Evolutionary conservation across 2,888 invertebrate species (phyloP).

Genomic region (Drosophila neoperkinsi): DNA sequence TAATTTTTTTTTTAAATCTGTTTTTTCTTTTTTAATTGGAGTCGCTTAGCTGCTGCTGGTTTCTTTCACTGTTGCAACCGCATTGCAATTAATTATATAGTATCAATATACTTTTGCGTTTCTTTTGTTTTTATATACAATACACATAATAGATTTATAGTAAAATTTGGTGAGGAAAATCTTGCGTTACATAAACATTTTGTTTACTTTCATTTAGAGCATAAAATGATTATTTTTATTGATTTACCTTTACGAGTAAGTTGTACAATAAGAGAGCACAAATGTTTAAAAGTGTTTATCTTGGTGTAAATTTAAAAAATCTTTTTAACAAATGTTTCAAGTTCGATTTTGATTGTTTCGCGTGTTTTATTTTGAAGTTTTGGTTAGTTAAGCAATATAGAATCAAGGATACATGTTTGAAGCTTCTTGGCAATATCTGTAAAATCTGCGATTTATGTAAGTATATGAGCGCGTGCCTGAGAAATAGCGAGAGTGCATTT

Average conservation of each 20-base stretch:
- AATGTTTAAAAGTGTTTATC: constrained; percentile 66
- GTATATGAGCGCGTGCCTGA: constrained; percentile 32
- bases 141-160: constrained; percentile 80
- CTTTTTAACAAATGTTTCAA: constrained; percentile 64
- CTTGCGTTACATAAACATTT: constrained; percentile 66
- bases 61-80: constrained; percentile 38
- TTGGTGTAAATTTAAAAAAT: constrained; percentile 74
- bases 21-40: constrained; percentile 47
- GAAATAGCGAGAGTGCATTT: constrained; percentile 42
- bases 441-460: constrained; percentile 38
- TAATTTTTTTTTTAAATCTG: constrained; percentile 41
- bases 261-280: constrained; percentile 80
- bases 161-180: constrained; percentile 81
- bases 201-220: constrained; percentile 66
- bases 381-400: constrained; percentile 61
- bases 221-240: constrained; percentile 72
- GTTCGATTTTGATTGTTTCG: constrained; percentile 73
- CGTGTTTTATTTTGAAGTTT: constrained; percentile 46
- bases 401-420: constrained; percentile 48
- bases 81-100: constrained; percentile 51
- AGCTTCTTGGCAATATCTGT: constrained; percentile 49
- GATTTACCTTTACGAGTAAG: constrained; percentile 66
- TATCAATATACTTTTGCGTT: constrained; percentile 60
- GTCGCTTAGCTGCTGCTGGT: constrained; percentile 37
- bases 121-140: constrained; percentile 70